These are phyloP conservation scores for Oophaga pumilio DNA, from an alignment of 2,113 vertebrate genomes.

Conservation along the genomic window DNA sequence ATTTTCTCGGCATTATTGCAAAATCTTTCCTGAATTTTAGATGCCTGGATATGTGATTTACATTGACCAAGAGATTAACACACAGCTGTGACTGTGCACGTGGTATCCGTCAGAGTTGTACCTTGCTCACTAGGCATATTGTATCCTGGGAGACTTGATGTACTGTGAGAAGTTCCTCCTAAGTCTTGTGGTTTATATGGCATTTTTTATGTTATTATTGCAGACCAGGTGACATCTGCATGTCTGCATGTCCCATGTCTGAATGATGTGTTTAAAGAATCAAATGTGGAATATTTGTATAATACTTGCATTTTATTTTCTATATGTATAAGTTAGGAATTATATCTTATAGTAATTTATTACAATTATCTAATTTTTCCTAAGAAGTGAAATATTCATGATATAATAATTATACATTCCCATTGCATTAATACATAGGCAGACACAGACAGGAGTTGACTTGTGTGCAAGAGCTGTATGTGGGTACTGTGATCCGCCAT, in stretches of 20 bases:
- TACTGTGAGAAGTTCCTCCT: constrained; percentile 46
- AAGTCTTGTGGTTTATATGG: constrained; percentile 38
- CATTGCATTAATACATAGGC: too few relatives aligned
- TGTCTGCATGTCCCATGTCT: constrained; percentile 1
- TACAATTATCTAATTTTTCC: neutral
- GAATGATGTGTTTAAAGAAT: neutral
- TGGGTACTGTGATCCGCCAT: too few relatives aligned
- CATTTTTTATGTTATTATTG: constrained; percentile 43
- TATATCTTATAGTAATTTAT: neutral
- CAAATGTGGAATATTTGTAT: neutral
- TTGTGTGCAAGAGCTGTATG: too few relatives aligned
- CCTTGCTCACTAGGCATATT: constrained; percentile 41
- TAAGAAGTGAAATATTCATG: too few relatives aligned
- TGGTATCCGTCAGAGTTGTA: constrained; percentile 40
- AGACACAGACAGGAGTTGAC: too few relatives aligned
- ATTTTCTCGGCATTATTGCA: constrained; percentile 55
- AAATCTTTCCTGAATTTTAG: constrained; percentile 50
- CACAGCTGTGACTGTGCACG: constrained; percentile 51
- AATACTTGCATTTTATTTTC: neutral
- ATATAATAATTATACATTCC: too few relatives aligned
- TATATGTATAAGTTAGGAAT: neutral
- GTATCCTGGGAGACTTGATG: constrained; percentile 49
- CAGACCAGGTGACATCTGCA: constrained; percentile 23
- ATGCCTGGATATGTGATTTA: constrained; percentile 54
- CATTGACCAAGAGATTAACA: constrained; percentile 44